Base-by-base conservation (phyloP, 92 coral and sea anemone species). In the Porites cylindrica region DNA sequence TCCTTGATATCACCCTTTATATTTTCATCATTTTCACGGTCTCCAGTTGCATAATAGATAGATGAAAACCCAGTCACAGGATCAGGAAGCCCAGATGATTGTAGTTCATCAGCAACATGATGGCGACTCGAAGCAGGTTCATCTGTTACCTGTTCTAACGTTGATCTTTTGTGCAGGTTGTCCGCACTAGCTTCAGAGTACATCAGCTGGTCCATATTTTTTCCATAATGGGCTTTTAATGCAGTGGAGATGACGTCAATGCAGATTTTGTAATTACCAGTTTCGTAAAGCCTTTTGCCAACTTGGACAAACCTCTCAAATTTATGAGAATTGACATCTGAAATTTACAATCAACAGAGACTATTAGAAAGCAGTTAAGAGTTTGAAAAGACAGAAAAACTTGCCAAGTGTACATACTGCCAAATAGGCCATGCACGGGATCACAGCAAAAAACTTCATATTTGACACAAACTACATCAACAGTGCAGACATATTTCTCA, bases 171-270 rank as follows among this genome's bases (percentile, higher is more conserved):
- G 56, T 2, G 72, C 71, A 68, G 51, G 61, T 61, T 70, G 59
- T 76, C 52, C 16, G 76, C n/a, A 24, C 77, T 68, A 43, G 75
- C 70, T 75, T 87, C 79, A 50, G 82, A 74, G 67, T 68, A 69
- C 43, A 87, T 13, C 56, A 69, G 67, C 24, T 83, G 76, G 16
- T 83, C 86, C 21, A 5, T 32, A 67, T 65, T 58, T 58, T 73
- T 77, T 54, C 82, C 83, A n/a, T 83, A 76, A 79, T 95, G 98
- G 21, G 95, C 91, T 73, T 72, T 79, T n/a, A 95, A 85, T 21
- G 94, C 96, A 72, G 98, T 91, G 54, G 70, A 68, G 69, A 93
- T 82, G 29, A 95, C 88, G 51, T 75, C 85, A 54, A 93, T 95
- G 68, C 93, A 88, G 62, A 93, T 76, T 50, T 79, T 77, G 76